Conservation (phyloP, 2,113 vertebrate genomes). For the Psophia crepitans region DNA sequence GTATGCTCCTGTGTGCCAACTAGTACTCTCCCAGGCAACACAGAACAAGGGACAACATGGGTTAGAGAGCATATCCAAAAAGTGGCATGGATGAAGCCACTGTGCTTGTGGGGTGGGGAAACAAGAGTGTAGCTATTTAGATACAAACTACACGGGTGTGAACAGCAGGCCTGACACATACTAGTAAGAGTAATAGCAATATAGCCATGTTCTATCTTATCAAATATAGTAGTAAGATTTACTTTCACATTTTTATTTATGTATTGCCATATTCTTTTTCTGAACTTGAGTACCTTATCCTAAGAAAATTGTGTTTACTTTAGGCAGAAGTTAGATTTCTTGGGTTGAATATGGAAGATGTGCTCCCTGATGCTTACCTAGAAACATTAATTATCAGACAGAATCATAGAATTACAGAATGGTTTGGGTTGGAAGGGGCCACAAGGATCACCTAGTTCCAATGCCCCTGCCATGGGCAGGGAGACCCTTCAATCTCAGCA, state of each 20-base stretch:
- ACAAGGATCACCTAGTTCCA: too few species aligned
- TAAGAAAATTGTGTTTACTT: not conserved
- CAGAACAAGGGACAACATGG: not conserved
- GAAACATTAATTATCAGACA: not conserved
- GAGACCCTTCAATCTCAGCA: not conserved
- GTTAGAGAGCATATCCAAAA: not conserved
- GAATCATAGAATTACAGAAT: too few species aligned
- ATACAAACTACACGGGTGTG: not conserved
- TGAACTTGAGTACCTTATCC: not conserved
- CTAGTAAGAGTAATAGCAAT: not conserved
- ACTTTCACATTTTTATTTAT: not conserved
- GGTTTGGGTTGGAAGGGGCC: too few species aligned
- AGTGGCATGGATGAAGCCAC: not conserved
- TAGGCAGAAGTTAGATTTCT: not conserved
- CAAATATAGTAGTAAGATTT: not conserved
- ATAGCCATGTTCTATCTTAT: not conserved
- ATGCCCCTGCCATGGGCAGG: too few species aligned
- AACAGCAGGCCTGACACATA: not conserved
- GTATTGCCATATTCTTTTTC: not conserved
- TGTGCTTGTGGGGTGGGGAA: not conserved
- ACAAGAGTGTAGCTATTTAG: not conserved
- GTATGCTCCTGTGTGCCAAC: not conserved
- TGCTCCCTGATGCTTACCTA: not conserved
- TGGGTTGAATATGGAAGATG: not conserved
- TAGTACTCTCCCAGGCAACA: not conserved